phyloP scores from a whole-genome alignment of 2,888 invertebrate genomes.

The Chymomyza amoena region DNA sequence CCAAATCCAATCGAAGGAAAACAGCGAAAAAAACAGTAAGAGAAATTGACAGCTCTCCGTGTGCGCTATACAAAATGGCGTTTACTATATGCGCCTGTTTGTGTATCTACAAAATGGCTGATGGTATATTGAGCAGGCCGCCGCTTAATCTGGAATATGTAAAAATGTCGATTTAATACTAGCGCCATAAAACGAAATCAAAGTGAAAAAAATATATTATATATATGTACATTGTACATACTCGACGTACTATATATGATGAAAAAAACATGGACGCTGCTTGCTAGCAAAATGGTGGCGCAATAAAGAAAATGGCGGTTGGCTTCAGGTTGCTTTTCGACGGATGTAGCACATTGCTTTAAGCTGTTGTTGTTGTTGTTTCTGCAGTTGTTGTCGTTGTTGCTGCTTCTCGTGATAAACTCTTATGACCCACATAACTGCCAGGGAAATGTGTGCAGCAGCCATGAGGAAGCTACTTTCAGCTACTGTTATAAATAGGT shows the following conservation, averaged over 20 bases:
- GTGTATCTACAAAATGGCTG: constrained; percentile 5
- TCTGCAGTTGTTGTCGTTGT: constrained; percentile 15
- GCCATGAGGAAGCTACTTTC: neutral
- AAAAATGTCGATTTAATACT: constrained; percentile 64
- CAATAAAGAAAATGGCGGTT: constrained; percentile 51
- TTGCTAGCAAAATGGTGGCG: constrained; percentile 18
- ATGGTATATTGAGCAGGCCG: neutral
- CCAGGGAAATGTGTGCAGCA: constrained; percentile 1
- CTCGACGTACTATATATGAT: neutral
- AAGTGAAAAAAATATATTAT: constrained; percentile 25
- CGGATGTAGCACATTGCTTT: neutral
- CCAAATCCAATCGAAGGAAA: constrained; percentile 55
- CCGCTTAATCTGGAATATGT: constrained; percentile 29
- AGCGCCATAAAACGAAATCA: constrained; percentile 64
- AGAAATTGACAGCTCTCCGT: constrained; percentile 5
- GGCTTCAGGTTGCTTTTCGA: constrained; percentile 19
- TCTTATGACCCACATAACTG: constrained; percentile 64
- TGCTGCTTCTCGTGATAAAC: constrained; percentile 65
- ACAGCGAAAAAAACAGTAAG: constrained; percentile 32
- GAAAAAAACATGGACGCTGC: neutral
- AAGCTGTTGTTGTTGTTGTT: constrained; percentile 4
- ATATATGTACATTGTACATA: neutral
- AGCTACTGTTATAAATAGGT: constrained; percentile 24
- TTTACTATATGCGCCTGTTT: neutral
- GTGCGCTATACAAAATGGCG: constrained; percentile 23